Evolutionary conservation across 2,797 vertebrate genomes (phyloP).

Genomic region (Microhierax caerulescens): DNA sequence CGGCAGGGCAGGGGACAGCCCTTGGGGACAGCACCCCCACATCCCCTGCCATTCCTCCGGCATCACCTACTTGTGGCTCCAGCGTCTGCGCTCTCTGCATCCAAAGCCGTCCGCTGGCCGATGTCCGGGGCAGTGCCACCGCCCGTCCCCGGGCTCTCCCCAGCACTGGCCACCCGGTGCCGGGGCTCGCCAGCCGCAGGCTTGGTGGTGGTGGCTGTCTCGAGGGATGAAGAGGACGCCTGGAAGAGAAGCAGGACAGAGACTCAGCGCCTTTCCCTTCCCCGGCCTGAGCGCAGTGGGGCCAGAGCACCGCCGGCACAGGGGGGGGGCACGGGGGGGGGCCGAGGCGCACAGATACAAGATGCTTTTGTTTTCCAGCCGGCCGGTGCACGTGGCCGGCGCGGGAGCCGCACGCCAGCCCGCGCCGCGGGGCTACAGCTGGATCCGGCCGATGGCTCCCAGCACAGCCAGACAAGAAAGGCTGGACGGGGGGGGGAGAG

Average conservation of each 20-base stretch:
- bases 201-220: constrained; percentile 9
- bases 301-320: accelerated
- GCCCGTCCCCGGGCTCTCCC: constrained; percentile 60
- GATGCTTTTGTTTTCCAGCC: constrained; percentile 39
- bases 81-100: constrained; percentile 71
- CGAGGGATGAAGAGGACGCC: constrained; percentile 70
- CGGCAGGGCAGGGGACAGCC: not conserved
- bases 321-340: not conserved
- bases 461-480: constrained; percentile 21
- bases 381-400: not conserved
- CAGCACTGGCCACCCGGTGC: constrained; percentile 29
- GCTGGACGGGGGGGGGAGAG: not conserved
- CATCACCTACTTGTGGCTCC: constrained; percentile 82
- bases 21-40: not conserved
- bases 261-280: not conserved
- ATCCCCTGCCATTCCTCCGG: accelerated
- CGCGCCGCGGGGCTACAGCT: constrained; percentile 10
- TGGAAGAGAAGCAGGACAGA: constrained; percentile 67
- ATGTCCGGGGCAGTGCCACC: not conserved
- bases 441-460: constrained; percentile 35
- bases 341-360: not conserved
- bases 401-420: constrained; percentile 2
- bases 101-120: constrained; percentile 49
- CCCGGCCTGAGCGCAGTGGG: not conserved
- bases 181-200: constrained; percentile 16